These are phyloP conservation scores for Branchellion lobata DNA, from an alignment of 2,888 invertebrate species.

Conservation along the genomic window DNA sequence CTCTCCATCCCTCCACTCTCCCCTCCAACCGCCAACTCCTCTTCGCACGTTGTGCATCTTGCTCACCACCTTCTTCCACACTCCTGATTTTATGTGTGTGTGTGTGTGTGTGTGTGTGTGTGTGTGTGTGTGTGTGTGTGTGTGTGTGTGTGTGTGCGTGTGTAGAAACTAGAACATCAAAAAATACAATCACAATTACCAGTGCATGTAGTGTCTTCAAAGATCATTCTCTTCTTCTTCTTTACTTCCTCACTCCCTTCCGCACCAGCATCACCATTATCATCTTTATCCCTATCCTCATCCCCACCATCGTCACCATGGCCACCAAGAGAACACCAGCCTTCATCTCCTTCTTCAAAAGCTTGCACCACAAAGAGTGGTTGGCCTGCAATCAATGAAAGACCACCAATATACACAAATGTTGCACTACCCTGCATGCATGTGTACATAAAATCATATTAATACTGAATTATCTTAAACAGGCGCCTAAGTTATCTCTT, in stretches of 20 bases:
- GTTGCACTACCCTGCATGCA: too few species aligned
- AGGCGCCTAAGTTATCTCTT: too few species aligned
- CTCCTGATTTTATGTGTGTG: constrained; percentile 65
- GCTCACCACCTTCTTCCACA: constrained; percentile 82
- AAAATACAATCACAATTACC: too few species aligned
- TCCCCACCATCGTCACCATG: constrained; percentile 52
- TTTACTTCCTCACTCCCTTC: not conserved
- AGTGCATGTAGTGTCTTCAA: constrained; percentile 59
- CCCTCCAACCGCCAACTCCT: constrained; percentile 73
- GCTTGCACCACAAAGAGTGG: constrained; percentile 89
- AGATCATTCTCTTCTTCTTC: constrained; percentile 46
- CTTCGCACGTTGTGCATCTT: constrained; percentile 76
- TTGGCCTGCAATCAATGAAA: constrained; percentile 86
- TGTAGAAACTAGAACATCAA: too few species aligned
- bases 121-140: constrained; percentile 25
- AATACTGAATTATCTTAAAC: too few species aligned
- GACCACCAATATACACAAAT: too few species aligned
- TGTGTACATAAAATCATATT: too few species aligned
- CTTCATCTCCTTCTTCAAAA: constrained; percentile 40
- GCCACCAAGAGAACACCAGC: constrained; percentile 68
- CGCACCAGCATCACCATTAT: not conserved
- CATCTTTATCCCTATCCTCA: not conserved
- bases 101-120: constrained; percentile 29
- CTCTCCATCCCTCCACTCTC: constrained; percentile 88
- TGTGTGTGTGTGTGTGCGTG: constrained; percentile 18